These are phyloP conservation scores for Gymnobelideus leadbeateri DNA, from an alignment of 2,113 vertebrate genomes.

Conservation along the genomic window DNA sequence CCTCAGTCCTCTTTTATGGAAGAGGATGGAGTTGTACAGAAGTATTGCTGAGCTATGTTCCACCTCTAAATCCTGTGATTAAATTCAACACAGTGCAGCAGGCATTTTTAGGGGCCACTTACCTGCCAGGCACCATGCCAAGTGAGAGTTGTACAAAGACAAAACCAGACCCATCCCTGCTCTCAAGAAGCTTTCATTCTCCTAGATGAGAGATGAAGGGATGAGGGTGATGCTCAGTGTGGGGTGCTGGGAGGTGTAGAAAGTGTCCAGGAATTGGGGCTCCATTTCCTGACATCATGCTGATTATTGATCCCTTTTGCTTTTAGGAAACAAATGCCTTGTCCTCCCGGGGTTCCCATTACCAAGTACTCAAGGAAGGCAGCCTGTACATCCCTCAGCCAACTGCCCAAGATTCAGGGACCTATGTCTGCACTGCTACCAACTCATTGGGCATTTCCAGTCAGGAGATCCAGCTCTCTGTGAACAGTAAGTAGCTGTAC, in stretches of 20 bases:
- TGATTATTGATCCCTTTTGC: background rate
- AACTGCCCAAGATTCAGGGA: constrained; percentile 84
- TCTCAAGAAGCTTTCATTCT: background rate
- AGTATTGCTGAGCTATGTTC: background rate
- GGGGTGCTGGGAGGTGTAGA: background rate
- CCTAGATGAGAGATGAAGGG: background rate
- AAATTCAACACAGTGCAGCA: background rate
- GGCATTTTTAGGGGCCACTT: background rate
- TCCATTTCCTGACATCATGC: background rate
- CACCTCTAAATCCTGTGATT: background rate
- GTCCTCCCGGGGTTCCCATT: constrained; percentile 46
- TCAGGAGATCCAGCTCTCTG: constrained; percentile 89
- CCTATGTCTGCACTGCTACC: constrained; percentile 92
- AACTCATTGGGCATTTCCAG: constrained; percentile 90
- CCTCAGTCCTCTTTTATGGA: background rate
- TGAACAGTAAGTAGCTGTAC: constrained; percentile 90
- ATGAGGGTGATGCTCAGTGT: background rate
- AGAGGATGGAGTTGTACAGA: background rate
- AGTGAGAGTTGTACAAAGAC: background rate
- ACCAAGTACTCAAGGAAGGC: constrained; percentile 82
- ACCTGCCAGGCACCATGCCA: background rate
- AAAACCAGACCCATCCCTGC: background rate
- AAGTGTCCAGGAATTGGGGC: fast-evolving
- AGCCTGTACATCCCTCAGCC: constrained; percentile 87
- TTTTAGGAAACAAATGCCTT: constrained; percentile 86